Conservation (phyloP, 1,140 invertebrate species). For the Trichoplusia ni region DNA sequence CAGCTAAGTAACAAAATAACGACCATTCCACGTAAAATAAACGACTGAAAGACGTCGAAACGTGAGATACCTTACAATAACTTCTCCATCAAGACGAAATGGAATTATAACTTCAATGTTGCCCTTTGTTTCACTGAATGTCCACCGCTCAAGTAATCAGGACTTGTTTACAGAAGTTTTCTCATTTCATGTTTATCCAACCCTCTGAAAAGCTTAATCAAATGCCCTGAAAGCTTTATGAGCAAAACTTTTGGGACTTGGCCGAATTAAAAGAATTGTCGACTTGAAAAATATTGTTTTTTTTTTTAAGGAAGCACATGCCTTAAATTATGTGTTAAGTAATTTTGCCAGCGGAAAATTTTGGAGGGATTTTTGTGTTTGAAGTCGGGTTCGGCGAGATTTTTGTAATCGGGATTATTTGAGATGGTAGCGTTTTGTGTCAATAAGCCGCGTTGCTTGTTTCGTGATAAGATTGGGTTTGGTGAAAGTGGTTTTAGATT, state of each 20-base stretch:
- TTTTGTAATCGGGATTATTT: neutral
- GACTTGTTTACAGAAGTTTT: slow-evolving; percentile 31
- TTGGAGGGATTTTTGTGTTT: neutral
- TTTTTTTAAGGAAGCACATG: neutral
- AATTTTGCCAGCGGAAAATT: neutral
- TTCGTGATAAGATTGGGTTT: neutral
- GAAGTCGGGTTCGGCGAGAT: neutral
- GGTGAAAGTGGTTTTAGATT: neutral
- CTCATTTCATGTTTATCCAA: slow-evolving; percentile 36
- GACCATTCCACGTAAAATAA: no score
- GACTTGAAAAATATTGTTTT: slow-evolving; percentile 27
- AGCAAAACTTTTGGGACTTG: slow-evolving; percentile 24
- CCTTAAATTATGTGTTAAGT: neutral
- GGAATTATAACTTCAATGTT: slow-evolving; percentile 24
- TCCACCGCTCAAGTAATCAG: slow-evolving; percentile 29
- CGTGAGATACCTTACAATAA: neutral
- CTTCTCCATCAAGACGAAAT: slow-evolving; percentile 4
- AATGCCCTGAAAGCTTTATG: slow-evolving; percentile 32
- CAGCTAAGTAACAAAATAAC: no score
- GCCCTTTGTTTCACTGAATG: slow-evolving; percentile 24
- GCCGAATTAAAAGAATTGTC: slow-evolving; percentile 26
- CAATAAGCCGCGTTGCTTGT: no score
- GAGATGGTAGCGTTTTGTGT: no score
- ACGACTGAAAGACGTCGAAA: slow-evolving; percentile 4
- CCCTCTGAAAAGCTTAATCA: slow-evolving; percentile 31